Conservation (phyloP, 1,140 invertebrate genomes). For the Megathymus violae region DNA sequence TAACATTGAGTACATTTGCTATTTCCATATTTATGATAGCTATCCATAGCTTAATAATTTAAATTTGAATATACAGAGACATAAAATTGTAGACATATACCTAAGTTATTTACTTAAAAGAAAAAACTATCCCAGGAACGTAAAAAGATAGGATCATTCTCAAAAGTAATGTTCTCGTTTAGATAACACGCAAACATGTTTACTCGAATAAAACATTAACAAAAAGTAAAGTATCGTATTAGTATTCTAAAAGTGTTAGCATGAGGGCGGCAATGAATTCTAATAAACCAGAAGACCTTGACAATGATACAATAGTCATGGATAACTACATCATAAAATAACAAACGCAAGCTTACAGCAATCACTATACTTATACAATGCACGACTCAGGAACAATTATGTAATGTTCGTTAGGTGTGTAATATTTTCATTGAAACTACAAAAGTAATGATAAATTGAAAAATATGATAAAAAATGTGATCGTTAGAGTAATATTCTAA, state of each 20-base stretch:
- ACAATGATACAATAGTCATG: conserved; percentile 70
- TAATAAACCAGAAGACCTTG: conserved; percentile 75
- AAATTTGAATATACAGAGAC: too few species aligned
- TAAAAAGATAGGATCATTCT: conserved; percentile 18
- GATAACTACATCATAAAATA: conserved; percentile 54
- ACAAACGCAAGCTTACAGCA: conserved; percentile 40
- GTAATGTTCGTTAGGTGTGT: too few species aligned
- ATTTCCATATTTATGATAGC: too few species aligned
- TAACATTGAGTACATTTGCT: too few species aligned
- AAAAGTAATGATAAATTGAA: too few species aligned
- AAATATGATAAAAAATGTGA: too few species aligned
- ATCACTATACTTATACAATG: background rate
- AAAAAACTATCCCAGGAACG: conserved; percentile 4
- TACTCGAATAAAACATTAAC: conserved; percentile 42
- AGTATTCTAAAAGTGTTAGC: conserved; percentile 66
- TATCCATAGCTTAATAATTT: too few species aligned
- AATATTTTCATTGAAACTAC: conserved; percentile 1
- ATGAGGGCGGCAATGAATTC: conserved; percentile 73
- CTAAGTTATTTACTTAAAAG: conserved; percentile 1
- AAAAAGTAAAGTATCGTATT: conserved; percentile 56
- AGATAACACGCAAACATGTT: conserved; percentile 42
- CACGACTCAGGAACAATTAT: conserved; percentile 20
- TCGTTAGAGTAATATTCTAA: too few species aligned
- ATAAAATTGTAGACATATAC: background rate
- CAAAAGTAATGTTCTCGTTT: conserved; percentile 31